Conservation (phyloP, 2,888 invertebrate genomes). For the Alsophila aescularia region DNA sequence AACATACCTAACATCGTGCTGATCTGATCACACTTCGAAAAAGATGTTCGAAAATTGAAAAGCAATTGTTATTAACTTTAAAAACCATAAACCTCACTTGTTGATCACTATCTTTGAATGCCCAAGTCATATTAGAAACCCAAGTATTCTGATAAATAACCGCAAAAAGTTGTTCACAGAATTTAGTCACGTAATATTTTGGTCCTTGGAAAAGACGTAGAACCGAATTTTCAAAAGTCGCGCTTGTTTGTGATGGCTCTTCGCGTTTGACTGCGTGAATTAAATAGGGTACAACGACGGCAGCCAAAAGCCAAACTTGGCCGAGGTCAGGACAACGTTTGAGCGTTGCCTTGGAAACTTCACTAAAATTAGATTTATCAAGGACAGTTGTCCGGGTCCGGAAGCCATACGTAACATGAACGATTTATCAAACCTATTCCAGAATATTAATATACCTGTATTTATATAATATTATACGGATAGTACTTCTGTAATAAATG, state of each 20-base stretch:
- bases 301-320: conserved; percentile 40
- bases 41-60: no score
- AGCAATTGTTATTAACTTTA: no score
- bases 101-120: no score
- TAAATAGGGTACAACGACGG: conserved; percentile 36
- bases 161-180: neutral
- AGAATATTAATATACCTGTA: no score
- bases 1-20: no score
- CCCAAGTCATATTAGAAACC: no score
- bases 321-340: conserved; percentile 56
- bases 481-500: no score
- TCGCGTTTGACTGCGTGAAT: conserved; percentile 45
- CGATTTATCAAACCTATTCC: no score
- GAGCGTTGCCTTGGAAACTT: conserved; percentile 57
- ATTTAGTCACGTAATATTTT: neutral
- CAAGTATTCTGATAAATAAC: neutral
- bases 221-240: conserved; percentile 6
- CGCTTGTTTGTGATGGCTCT: conserved; percentile 8
- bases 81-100: no score
- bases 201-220: neutral
- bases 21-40: no score
- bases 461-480: no score
- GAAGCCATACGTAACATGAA: no score
- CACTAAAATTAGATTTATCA: conserved; percentile 39
- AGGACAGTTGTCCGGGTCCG: conserved; percentile 37